Conservation (phyloP, 2,113 vertebrate genomes). For the Thymallus thymallus region DNA sequence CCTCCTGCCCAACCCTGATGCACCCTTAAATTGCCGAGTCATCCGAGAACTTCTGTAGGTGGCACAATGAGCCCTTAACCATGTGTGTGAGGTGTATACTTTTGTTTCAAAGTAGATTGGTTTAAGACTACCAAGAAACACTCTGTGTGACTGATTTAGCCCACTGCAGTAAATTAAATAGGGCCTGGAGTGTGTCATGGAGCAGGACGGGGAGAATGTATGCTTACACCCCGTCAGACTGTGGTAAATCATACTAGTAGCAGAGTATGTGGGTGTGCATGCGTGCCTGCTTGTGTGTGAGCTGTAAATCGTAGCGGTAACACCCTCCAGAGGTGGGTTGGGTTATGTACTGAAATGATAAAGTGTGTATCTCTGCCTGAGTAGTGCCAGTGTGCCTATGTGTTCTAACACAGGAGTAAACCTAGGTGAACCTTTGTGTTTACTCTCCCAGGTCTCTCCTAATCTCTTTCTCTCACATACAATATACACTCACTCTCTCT, state of each 20-base stretch:
- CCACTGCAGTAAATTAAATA: no score
- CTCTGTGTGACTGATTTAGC: no score
- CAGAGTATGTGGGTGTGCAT: background rate
- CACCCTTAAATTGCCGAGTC: no score
- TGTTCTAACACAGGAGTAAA: background rate
- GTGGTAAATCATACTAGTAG: background rate
- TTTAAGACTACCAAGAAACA: no score
- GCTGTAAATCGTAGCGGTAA: background rate
- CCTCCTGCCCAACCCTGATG: no score
- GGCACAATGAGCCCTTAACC: no score
- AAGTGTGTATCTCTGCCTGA: background rate
- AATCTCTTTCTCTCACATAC: background rate
- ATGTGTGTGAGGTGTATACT: no score
- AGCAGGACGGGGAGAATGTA: slow-evolving; percentile 1
- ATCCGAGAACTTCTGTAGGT: no score
- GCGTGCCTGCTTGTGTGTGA: background rate
- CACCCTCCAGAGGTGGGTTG: background rate
- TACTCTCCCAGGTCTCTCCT: background rate
- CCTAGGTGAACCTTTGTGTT: no score
- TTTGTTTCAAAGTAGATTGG: no score
- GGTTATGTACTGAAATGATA: no score
- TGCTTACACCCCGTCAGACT: background rate
- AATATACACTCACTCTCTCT: background rate
- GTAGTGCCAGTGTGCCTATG: background rate
- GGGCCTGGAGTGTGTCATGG: background rate